A percentile compares a stretch with the other conserved stretches of the same genome.
Conservation (phyloP, 2,113 vertebrate genomes). For the Taurulus bubalis region DNA sequence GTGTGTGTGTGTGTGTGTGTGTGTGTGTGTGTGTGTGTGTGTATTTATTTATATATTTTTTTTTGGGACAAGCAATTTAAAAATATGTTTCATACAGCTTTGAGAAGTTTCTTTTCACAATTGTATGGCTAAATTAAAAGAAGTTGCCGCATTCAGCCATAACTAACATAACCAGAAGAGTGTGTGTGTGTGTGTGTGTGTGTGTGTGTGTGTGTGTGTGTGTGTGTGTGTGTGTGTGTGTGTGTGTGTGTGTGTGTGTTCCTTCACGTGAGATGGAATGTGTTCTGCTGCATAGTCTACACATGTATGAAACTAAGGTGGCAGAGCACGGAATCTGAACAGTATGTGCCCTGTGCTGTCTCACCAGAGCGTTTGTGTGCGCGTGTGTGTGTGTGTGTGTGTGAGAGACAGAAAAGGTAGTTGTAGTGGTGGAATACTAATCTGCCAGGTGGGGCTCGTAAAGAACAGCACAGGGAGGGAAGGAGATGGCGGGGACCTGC, state of each 20-base stretch:
- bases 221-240: too few species aligned
- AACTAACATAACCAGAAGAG: not conserved
- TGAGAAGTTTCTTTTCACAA: not conserved
- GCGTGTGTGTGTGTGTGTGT: not conserved
- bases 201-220: too few species aligned
- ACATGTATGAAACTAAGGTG: conserved; percentile 35
- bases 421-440: conserved; percentile 69
- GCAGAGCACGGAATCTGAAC: conserved; percentile 37
- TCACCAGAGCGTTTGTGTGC: conserved; percentile 26
- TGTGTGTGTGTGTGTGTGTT: too few species aligned
- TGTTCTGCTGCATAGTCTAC: conserved; percentile 1
- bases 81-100: not conserved
- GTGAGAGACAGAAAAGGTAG: conserved; percentile 51
- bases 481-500: conserved; percentile 75
- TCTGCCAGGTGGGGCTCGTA: conserved; percentile 82
- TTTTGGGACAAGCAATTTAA: not conserved
- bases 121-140: not conserved
- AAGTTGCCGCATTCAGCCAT: not conserved
- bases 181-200: conserved; percentile 32
- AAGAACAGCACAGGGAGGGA: conserved; percentile 68
- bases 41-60: not conserved
- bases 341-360: conserved; percentile 54
- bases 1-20: too few species aligned
- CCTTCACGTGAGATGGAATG: conserved; percentile 14
- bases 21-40: too few species aligned